A percentile compares a stretch with the other conserved stretches of the same genome.
Conservation (phyloP, 1,140 invertebrate species). For the Drosophila truncata region DNA sequence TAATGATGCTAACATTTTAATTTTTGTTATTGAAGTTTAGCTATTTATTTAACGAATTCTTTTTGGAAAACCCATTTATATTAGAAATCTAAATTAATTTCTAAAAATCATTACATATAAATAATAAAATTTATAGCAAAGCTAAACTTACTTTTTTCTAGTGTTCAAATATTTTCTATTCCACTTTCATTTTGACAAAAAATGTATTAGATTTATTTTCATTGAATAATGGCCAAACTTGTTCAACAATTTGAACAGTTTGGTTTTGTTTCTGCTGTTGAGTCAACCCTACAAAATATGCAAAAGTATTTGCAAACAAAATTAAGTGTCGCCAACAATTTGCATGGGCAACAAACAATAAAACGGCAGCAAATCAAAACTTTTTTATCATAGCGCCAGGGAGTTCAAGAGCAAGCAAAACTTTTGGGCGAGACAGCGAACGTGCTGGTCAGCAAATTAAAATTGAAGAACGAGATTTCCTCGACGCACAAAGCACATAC, state of each 20-base stretch:
- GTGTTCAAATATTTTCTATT: constrained; percentile 4
- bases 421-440: constrained; percentile 21
- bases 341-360: constrained; percentile 55
- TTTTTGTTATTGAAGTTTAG: not conserved
- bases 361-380: constrained; percentile 46
- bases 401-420: constrained; percentile 30
- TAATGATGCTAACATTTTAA: not conserved
- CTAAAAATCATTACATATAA: not conserved
- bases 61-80: too few relatives aligned
- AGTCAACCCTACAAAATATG: constrained; percentile 68
- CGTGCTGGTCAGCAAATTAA: constrained; percentile 20
- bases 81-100: not conserved
- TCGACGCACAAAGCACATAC: not conserved
- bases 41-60: not conserved
- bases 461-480: constrained; percentile 9
- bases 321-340: constrained; percentile 74
- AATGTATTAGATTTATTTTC: constrained; percentile 26
- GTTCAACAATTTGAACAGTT: constrained; percentile 44
- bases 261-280: constrained; percentile 27
- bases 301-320: constrained; percentile 74
- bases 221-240: constrained; percentile 37
- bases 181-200: not conserved
- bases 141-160: not conserved
- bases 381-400: constrained; percentile 24
- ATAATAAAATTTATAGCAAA: not conserved